Evolutionary conservation across 2,113 vertebrate genomes (phyloP).

Genomic region (Ciconia maguari): DNA sequence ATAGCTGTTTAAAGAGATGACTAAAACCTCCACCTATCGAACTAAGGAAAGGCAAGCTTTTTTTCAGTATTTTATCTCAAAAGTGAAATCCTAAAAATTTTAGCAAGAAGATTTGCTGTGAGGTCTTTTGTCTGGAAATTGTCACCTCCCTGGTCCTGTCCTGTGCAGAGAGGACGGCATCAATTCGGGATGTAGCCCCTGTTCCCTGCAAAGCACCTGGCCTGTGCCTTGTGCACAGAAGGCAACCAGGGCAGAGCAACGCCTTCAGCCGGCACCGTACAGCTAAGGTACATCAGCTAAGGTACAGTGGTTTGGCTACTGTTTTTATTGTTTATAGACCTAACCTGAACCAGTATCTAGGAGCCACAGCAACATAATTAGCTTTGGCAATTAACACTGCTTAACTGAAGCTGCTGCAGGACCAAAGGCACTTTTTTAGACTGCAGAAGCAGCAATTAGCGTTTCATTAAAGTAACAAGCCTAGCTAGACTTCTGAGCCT

Average conservation of each 20-base stretch:
- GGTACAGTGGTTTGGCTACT: not conserved
- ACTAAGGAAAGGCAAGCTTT: not conserved
- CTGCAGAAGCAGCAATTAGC: constrained; percentile 45
- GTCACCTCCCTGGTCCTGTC: not conserved
- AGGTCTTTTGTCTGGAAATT: not conserved
- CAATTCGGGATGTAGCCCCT: not conserved
- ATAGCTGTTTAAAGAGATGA: not conserved
- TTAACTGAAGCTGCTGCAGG: constrained; percentile 33
- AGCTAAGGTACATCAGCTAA: not conserved
- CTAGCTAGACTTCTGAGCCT: constrained; percentile 2
- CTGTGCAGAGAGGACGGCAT: not conserved
- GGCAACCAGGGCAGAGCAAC: fast-evolving
- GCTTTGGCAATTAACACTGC: constrained; percentile 40
- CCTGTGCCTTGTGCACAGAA: not conserved
- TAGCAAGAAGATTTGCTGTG: not conserved
- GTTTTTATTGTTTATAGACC: not conserved
- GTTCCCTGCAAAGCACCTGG: not conserved
- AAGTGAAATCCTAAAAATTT: not conserved
- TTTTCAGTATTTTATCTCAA: not conserved
- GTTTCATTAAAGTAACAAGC: constrained; percentile 42
- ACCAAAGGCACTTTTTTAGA: constrained; percentile 38
- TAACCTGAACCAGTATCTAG: constrained; percentile 29
- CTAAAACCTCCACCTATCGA: not conserved
- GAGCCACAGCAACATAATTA: constrained; percentile 53
- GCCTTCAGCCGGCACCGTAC: fast-evolving